Conservation (phyloP, 1,140 invertebrate genomes). For the Globodera ellingtonae region DNA sequence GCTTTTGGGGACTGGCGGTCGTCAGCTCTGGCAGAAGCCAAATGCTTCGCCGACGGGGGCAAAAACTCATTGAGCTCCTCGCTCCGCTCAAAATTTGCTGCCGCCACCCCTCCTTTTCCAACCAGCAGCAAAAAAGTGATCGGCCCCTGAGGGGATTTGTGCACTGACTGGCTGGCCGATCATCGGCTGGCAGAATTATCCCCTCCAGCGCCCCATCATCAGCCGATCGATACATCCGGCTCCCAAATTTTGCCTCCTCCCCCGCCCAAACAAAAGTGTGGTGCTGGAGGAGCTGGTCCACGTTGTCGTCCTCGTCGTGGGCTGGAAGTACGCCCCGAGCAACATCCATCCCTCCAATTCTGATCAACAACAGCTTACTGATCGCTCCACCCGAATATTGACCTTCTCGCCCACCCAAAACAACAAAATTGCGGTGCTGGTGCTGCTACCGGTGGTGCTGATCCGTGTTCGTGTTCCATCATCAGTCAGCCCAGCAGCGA, state of each 20-base stretch:
- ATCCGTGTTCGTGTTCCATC: neutral
- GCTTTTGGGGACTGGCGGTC: neutral
- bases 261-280: neutral
- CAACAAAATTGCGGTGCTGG: neutral
- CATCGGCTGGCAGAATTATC: neutral
- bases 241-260: neutral
- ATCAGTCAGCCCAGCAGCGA: neutral
- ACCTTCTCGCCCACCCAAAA: neutral
- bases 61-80: neutral
- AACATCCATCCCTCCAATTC: neutral
- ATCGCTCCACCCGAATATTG: too few species aligned
- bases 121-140: slow-evolving; percentile 1
- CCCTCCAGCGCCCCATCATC: neutral
- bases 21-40: slow-evolving; percentile 2
- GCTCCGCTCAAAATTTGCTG: neutral
- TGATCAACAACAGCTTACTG: neutral
- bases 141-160: neutral
- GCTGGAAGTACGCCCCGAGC: neutral
- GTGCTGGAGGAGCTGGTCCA: neutral
- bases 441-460: neutral
- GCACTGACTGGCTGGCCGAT: neutral
- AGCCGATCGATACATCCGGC: neutral
- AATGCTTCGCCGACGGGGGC: neutral
- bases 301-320: neutral
- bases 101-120: neutral